phyloP scores from a whole-genome alignment of 2,113 vertebrate species.

The Meles meles region DNA sequence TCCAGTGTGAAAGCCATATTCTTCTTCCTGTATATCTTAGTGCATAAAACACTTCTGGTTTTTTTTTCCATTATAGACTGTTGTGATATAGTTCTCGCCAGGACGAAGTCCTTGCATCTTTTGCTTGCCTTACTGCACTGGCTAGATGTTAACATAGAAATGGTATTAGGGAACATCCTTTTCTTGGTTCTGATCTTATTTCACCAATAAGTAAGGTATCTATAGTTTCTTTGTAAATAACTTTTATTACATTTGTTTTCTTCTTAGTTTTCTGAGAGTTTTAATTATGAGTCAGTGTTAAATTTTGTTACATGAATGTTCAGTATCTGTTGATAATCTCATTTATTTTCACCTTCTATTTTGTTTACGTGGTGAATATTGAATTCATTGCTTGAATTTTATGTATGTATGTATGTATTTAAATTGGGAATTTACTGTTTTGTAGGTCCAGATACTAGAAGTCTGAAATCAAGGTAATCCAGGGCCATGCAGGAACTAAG shows the following conservation, averaged over 20 bases:
- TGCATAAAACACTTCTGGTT: not conserved
- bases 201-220: not conserved
- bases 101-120: not conserved
- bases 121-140: not conserved
- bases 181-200: conserved; percentile 15
- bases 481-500: not conserved
- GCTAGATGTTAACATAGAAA: not conserved
- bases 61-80: not conserved
- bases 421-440: not conserved
- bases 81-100: not conserved
- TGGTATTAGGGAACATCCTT: not conserved
- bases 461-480: not conserved
- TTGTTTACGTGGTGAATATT: conserved; percentile 19
- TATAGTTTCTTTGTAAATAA: conserved; percentile 1
- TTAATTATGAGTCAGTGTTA: conserved; percentile 17
- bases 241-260: conserved; percentile 4
- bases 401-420: not conserved
- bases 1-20: not conserved
- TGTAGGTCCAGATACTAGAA: not conserved
- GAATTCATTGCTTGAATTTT: not conserved
- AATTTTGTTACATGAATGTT: conserved; percentile 25
- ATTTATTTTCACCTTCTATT: not conserved
- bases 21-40: not conserved
- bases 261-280: not conserved
- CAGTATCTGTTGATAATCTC: not conserved